These are phyloP conservation scores for Bicyclus anynana DNA, from an alignment of 1,140 invertebrate species.

Conservation along the genomic window DNA sequence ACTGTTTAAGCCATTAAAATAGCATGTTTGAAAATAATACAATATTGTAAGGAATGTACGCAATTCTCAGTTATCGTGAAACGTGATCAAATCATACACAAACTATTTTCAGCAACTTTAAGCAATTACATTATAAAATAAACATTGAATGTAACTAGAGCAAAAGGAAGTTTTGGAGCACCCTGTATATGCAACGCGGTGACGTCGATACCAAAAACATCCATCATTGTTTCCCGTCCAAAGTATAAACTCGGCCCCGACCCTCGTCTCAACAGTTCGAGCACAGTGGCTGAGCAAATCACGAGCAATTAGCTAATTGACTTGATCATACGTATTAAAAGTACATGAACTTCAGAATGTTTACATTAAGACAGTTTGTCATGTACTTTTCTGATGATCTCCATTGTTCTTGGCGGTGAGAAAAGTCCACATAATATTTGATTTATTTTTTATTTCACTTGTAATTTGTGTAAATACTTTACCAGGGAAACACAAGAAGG, in stretches of 20 bases:
- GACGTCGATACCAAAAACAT: slow-evolving; percentile 38
- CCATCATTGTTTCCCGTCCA: slow-evolving; percentile 35
- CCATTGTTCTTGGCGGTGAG: slow-evolving; percentile 43
- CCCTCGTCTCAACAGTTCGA: slow-evolving; percentile 22
- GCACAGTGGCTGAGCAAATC: slow-evolving; percentile 2
- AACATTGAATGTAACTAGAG: neutral
- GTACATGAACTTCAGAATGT: slow-evolving; percentile 23
- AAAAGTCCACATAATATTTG: neutral
- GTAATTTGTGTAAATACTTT: neutral
- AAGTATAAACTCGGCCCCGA: slow-evolving; percentile 44
- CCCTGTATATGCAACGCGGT: slow-evolving; percentile 25
- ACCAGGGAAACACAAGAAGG: slow-evolving; percentile 60
- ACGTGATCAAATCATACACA: too few species aligned
- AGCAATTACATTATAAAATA: neutral
- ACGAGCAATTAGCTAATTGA: neutral
- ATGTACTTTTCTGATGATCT: slow-evolving; percentile 41
- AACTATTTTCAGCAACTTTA: neutral
- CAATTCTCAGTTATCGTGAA: too few species aligned
- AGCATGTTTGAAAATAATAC: too few species aligned
- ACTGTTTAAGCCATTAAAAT: too few species aligned
- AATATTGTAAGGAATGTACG: too few species aligned
- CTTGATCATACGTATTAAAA: neutral
- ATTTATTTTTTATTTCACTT: neutral
- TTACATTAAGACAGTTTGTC: slow-evolving; percentile 33
- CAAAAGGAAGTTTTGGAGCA: slow-evolving; percentile 13